These are phyloP conservation scores for Phortica okadai DNA, from an alignment of 2,888 invertebrate genomes.

Conservation along the genomic window DNA sequence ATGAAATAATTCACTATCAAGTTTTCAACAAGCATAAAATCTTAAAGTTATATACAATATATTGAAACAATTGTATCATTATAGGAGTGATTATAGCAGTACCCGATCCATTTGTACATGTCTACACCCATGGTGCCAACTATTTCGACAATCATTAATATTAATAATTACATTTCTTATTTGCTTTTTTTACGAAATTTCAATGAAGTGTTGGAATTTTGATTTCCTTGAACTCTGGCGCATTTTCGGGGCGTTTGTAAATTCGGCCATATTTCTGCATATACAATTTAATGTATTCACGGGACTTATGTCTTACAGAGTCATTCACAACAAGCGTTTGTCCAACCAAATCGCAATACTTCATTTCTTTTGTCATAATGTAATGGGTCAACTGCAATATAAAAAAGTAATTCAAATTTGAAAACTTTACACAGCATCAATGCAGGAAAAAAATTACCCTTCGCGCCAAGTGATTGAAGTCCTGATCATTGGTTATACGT, in stretches of 20 bases:
- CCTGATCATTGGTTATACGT: constrained; percentile 90
- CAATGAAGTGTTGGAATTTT: background rate
- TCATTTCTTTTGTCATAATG: constrained; percentile 95
- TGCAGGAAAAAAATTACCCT: constrained; percentile 80
- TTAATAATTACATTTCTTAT: background rate
- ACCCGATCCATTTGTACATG: too few relatives aligned
- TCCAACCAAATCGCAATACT: constrained; percentile 85
- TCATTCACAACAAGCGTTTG: constrained; percentile 67
- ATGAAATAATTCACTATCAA: too few relatives aligned
- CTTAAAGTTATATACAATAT: too few relatives aligned
- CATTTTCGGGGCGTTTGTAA: constrained; percentile 60
- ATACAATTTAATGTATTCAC: constrained; percentile 95
- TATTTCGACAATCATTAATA: constrained; percentile 5
- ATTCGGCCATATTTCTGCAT: constrained; percentile 95
- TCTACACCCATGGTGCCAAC: too few relatives aligned
- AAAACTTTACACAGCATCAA: too few relatives aligned
- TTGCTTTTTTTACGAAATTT: constrained; percentile 11
- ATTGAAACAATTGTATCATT: too few relatives aligned
- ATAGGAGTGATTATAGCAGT: too few relatives aligned
- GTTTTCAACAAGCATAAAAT: too few relatives aligned
- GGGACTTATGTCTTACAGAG: constrained; percentile 92
- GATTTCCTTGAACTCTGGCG: constrained; percentile 69
- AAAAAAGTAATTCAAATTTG: constrained; percentile 26
- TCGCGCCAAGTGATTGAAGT: constrained; percentile 95
- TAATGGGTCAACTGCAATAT: constrained; percentile 91